These are phyloP conservation scores for Rhinolophus ferrumequinum DNA, from an alignment of 2,113 vertebrate genomes.

Conservation along the genomic window DNA sequence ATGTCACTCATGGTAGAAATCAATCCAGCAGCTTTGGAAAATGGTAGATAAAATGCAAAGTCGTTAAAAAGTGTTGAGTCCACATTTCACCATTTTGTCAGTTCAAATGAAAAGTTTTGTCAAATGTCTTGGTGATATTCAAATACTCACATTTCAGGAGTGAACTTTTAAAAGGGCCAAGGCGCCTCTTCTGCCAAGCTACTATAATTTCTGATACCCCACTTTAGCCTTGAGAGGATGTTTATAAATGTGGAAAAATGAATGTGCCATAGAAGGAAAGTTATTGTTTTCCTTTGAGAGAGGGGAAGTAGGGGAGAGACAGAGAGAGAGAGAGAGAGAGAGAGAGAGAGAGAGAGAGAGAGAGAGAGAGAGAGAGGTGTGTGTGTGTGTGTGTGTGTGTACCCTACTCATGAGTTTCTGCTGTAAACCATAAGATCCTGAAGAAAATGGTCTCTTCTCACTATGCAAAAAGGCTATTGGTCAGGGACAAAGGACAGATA, in stretches of 20 bases:
- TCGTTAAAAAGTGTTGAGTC: neutral
- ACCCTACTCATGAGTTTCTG: neutral
- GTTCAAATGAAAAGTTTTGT: neutral
- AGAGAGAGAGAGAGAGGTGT: too few relatives aligned
- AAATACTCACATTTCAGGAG: neutral
- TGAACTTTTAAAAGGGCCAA: neutral
- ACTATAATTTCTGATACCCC: neutral
- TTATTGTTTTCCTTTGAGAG: neutral
- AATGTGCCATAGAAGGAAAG: neutral
- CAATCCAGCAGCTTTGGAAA: neutral
- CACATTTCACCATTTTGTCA: slow-evolving; percentile 1
- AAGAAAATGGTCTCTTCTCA: neutral
- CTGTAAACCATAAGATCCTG: neutral
- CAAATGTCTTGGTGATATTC: slow-evolving; percentile 1
- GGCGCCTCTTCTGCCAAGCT: neutral
- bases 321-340: too few relatives aligned
- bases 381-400: neutral
- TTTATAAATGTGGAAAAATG: neutral
- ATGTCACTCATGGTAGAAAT: slow-evolving; percentile 11
- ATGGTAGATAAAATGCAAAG: slow-evolving; percentile 32
- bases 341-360: too few relatives aligned
- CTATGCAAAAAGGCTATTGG: neutral
- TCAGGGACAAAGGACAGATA: neutral
- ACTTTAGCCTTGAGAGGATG: neutral
- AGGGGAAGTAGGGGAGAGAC: neutral